These are phyloP conservation scores for Anarhynchus alexandrinus DNA, from an alignment of 2,113 vertebrate species.

Conservation along the genomic window DNA sequence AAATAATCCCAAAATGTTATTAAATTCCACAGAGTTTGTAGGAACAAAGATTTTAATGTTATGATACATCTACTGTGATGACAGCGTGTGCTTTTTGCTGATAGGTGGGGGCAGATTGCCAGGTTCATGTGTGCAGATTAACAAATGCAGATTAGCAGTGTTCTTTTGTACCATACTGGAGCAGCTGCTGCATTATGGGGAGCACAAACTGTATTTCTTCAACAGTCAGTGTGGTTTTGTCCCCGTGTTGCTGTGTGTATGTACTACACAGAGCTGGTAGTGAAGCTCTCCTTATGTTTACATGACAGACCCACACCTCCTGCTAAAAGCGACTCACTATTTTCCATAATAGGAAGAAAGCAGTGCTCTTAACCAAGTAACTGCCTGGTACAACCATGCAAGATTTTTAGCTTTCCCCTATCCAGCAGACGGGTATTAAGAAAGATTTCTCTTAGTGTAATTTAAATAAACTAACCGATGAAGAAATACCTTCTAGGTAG, in stretches of 20 bases:
- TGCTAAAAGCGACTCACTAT: slow-evolving; percentile 2
- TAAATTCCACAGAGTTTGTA: not conserved
- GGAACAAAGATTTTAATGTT: not conserved
- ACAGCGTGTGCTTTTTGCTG: not conserved
- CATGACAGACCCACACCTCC: slow-evolving; percentile 32
- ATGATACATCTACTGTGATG: not conserved
- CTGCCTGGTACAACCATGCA: not conserved
- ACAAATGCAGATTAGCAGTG: not conserved
- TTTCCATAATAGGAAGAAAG: slow-evolving; percentile 66
- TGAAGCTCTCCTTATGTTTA: slow-evolving; percentile 45
- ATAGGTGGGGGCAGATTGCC: not conserved
- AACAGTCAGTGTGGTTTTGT: not conserved
- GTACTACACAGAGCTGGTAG: not conserved
- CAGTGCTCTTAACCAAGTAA: not conserved
- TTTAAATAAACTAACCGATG: not conserved
- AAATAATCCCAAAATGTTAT: not conserved
- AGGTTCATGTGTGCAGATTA: not conserved
- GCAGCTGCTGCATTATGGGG: not conserved
- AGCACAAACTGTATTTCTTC: not conserved
- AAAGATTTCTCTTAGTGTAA: not conserved
- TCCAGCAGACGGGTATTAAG: not conserved
- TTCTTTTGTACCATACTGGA: not conserved
- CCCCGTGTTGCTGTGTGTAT: not conserved
- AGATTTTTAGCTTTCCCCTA: not conserved
- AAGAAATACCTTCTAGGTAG: not conserved